Evolutionary conservation across 1,140 invertebrate genomes (phyloP).

Genomic region (Ceratitis capitata): DNA sequence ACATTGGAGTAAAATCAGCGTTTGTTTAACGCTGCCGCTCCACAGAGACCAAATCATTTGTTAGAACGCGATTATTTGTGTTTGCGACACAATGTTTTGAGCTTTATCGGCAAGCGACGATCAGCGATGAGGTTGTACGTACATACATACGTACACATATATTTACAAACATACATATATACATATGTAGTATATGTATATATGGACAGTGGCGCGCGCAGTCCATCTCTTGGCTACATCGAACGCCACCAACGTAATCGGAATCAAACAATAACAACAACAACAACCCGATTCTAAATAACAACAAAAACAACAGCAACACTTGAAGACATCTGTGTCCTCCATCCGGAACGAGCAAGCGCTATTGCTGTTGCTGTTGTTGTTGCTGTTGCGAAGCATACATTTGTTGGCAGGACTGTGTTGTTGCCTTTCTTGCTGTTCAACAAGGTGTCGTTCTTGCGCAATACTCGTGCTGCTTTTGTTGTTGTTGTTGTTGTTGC

Average conservation of each 20-base stretch:
- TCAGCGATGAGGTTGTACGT: constrained; percentile 40
- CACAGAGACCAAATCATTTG: constrained; percentile 62
- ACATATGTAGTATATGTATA: too few species aligned
- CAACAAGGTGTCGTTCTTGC: neutral
- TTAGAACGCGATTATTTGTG: constrained; percentile 62
- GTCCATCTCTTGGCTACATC: constrained; percentile 4
- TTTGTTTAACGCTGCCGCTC: constrained; percentile 39
- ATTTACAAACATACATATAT: too few species aligned
- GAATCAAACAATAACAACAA: neutral
- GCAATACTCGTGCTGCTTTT: neutral
- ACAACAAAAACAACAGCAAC: neutral
- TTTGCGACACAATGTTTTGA: constrained; percentile 36
- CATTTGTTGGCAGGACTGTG: neutral
- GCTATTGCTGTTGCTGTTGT: too few species aligned
- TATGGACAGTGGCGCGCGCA: neutral
- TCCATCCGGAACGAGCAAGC: neutral
- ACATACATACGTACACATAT: too few species aligned
- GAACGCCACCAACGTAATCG: constrained; percentile 22
- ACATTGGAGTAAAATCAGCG: constrained; percentile 12
- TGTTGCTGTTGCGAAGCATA: neutral
- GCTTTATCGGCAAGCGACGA: constrained; percentile 37
- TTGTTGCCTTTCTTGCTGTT: too few species aligned
- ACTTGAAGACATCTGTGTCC: neutral
- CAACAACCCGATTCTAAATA: neutral
- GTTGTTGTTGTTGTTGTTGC: neutral